Base-by-base conservation (phyloP, 2,797 vertebrate species). In the Sebastes elongatus region DNA sequence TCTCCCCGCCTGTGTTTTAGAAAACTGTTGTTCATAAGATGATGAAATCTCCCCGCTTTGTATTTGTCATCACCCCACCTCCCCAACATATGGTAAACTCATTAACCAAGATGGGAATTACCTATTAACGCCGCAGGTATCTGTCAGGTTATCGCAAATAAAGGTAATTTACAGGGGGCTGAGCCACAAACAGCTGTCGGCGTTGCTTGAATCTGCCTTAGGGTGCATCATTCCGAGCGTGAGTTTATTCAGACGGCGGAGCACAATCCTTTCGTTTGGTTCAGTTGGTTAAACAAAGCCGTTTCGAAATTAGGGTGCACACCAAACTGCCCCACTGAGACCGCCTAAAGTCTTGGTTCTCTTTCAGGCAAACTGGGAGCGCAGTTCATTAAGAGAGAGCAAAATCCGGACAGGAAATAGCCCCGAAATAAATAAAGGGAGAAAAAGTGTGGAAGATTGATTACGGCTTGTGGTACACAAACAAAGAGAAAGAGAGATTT, bases 31-130 rank as follows among this genome's bases (percentile, higher is more conserved):
- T 66, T 84, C 63, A 42, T 6, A 32, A 55, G 49, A 75, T 77
- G 74, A 86, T 87, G 60, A 70, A 62, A 84, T 75, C 49, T 52
- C 46, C 46, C 3, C 2, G 7, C 65, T 74, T 62, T 73, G 32
- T 71, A 22, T 84, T 80, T 82, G 49, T 82, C 81, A 76, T 87
- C 81, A 52, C 9, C 30, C 13, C 55, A 56, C 56, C 72, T 59
- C 57, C n/a, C n/a, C n/a, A 73, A 80, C 86, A 79, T 77, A 80
- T 66, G 76, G 56, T 79, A 77, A 87, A 80, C 5, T 71, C 74
- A 86, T 89, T 82, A 81, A 77, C 66, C 38, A 59, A 56, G 75
- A 85, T 74, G 75, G 52, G 69, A 84, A 86, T 83, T 33, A 76
- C 68, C 76, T 16, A 73, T 76, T 82, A 88, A 69, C 22, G 38